Evolutionary conservation across 2,113 vertebrate species (phyloP), one percentile per base, ranked within the genome.

Genomic region (Pangasianodon gigas): DNA sequence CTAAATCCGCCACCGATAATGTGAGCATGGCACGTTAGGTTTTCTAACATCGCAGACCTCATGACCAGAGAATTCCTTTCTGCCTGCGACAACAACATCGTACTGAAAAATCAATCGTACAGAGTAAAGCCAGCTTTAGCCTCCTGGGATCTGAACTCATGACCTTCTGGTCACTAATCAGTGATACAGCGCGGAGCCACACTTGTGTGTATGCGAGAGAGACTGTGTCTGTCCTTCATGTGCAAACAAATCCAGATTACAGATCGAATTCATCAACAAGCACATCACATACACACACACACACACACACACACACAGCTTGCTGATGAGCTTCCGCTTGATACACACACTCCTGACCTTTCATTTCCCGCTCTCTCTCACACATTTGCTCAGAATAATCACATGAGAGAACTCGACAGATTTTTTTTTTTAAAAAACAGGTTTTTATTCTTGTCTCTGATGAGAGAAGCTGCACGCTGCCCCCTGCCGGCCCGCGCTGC

Each of bases 301-400:
- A 52, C 26, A 80, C 13, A 80, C 46, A 80, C 77, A 80, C 69
- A 74, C 32, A 71, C 71, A 44, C 2, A 37, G n/a, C 19, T 58
- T 58, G 81, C 81, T 84, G 81, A 84, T 84, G 54, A 84, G 52
- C 60, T 84, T 84, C 32, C 2, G 21, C 81, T 37, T 82, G 52
- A 82, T 82, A 56, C 80, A 82, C 51, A 84, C 54, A 84, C 81
- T 58, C 81, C n/a, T 60, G 81, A 84, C 81, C 81, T 84, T 84
- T 84, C 54, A 84, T 58, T 84, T 84, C 19, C 32, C 26, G 54
- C 81, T 58, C 54, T 41, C 54, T 18, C 48, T 41, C 60, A 29
- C 77, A 67, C 11, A 80, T 52, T 81, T 88, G n/a, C 51, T 82
- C 29, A 44, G 79, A 88, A 51, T 82, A 88, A 82, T 62, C 87